Percentiles rank a stretch among this genome's conserved stretches.
Conservation (phyloP, 2,888 invertebrate species). For the Hedychridium roseum region DNA sequence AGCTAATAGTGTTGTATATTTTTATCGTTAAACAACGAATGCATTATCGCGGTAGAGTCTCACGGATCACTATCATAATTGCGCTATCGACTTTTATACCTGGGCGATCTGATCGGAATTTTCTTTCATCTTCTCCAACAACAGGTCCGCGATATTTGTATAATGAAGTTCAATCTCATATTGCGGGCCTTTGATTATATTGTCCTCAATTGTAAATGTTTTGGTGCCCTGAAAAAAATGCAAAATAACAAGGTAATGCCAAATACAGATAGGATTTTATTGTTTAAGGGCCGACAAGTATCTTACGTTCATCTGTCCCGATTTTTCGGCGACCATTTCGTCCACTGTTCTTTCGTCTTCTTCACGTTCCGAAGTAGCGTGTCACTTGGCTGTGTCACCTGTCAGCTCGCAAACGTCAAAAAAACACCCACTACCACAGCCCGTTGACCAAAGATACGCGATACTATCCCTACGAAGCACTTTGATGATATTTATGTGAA, state of each 20-base stretch:
- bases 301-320: constrained; percentile 14
- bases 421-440: no score
- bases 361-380: no score
- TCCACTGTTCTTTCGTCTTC: no score
- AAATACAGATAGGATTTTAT: no score
- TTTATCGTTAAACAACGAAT: neutral
- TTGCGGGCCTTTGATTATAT: constrained; percentile 31
- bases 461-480: no score
- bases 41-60: neutral
- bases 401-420: no score
- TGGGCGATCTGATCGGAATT: constrained; percentile 32
- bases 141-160: constrained; percentile 27
- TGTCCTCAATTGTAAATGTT: constrained; percentile 32
- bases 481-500: no score
- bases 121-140: constrained; percentile 28
- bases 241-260: neutral
- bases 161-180: neutral
- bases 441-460: no score
- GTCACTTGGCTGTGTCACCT: no score
- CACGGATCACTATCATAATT: neutral
- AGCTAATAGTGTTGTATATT: neutral
- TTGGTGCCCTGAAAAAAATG: constrained; percentile 1
- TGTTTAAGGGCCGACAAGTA: neutral
- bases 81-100: constrained; percentile 18
- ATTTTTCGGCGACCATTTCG: no score